A percentile compares a stretch with the other conserved stretches of the same genome.
phyloP scores from a whole-genome alignment of 2,888 invertebrate genomes.

The Tiphia femorata region DNA sequence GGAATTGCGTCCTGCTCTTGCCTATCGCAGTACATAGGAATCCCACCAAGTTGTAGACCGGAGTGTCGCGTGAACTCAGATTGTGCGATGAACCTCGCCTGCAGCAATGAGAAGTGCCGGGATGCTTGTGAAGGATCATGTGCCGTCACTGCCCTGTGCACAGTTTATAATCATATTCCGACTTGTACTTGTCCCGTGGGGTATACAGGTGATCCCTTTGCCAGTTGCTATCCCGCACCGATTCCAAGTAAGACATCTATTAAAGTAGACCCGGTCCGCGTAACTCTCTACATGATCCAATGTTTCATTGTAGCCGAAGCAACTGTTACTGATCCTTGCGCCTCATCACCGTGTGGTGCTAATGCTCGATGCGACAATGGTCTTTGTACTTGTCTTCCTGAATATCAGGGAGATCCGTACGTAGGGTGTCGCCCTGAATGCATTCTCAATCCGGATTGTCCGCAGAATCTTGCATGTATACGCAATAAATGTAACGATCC shows the following conservation, averaged over 20 bases:
- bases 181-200: constrained; percentile 86
- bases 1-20: constrained; percentile 87
- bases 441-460: constrained; percentile 80
- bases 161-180: constrained; percentile 85
- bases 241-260: constrained; percentile 45
- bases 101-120: constrained; percentile 84
- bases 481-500: constrained; percentile 83
- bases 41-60: constrained; percentile 85
- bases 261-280: no score
- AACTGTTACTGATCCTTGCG: constrained; percentile 74
- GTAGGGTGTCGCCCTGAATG: constrained; percentile 85
- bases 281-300: no score
- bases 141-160: constrained; percentile 83
- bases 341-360: constrained; percentile 80
- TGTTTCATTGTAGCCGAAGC: constrained; percentile 56
- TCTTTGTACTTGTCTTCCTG: constrained; percentile 78
- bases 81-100: constrained; percentile 84
- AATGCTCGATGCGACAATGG: constrained; percentile 81
- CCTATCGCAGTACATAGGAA: constrained; percentile 80
- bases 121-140: constrained; percentile 90
- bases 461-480: constrained; percentile 78
- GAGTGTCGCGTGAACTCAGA: constrained; percentile 88
- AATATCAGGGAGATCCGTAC: constrained; percentile 82
- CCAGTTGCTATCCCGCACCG: constrained; percentile 78
- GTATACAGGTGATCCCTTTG: constrained; percentile 87